These are phyloP conservation scores for Anoura caudifer DNA, from an alignment of 2,113 vertebrate genomes.

Conservation along the genomic window DNA sequence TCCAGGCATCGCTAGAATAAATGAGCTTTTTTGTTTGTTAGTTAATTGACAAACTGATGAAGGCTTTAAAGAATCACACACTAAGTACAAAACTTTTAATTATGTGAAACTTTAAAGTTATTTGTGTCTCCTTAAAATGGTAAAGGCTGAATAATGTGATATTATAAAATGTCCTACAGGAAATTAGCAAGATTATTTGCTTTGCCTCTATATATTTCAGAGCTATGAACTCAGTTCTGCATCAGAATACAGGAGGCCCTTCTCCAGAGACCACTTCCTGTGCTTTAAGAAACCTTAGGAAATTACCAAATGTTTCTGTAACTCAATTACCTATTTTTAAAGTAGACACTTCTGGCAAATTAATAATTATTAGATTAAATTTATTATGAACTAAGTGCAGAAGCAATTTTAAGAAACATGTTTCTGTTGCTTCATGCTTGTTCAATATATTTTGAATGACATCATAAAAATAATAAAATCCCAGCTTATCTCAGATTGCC, in stretches of 20 bases:
- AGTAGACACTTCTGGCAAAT: background rate
- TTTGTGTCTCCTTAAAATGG: constrained; percentile 20
- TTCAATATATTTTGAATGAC: background rate
- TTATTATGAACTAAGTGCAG: background rate
- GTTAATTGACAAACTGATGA: constrained; percentile 51
- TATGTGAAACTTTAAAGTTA: constrained; percentile 21
- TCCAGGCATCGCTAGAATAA: constrained; percentile 44
- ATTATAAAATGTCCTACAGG: background rate
- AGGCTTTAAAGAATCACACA: constrained; percentile 24
- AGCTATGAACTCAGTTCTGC: background rate
- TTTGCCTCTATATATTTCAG: background rate
- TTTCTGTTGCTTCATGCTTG: background rate
- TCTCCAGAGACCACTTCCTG: background rate
- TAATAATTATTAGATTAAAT: background rate
- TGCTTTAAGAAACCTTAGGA: background rate
- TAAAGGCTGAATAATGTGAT: background rate
- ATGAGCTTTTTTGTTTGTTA: constrained; percentile 36
- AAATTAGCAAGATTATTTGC: constrained; percentile 35
- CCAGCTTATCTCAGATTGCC: background rate
- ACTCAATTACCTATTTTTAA: background rate
- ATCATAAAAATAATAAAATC: background rate
- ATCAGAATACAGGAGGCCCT: background rate
- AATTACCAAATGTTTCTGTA: background rate
- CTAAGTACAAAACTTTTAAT: constrained; percentile 45
- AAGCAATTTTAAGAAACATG: background rate